Evolutionary conservation across 92 coral and sea anemone species (phyloP), one percentile per base, ranked within the genome.

Genomic region (Montipora capitata): DNA sequence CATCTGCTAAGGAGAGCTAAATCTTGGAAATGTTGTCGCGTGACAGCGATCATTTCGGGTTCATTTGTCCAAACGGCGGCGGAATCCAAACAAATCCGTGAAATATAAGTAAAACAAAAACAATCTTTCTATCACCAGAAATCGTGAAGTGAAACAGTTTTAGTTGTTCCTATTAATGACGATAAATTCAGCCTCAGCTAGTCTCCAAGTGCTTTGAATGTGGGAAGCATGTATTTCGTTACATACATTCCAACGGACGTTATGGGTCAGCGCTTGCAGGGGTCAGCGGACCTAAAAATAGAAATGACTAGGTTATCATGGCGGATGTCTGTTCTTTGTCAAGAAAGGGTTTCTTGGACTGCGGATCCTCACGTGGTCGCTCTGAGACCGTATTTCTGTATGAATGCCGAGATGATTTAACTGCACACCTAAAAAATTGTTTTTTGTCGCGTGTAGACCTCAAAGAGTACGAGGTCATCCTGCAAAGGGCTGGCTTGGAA

Each of bases 401-500:
- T 12, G 72, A 84, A 7, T 84, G 93, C 59, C 57, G 67, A 4
- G 85, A 85, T 15, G 81, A 90, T 69, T 10, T 91, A 40, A 86
- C 51, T 52, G 40, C n/a, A n/a, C 88, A 91, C 76, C 72, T 85
- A 38, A 68, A 80, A 65, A 81, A 68, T 59, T 74, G 69, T n/a
- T n/a, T 48, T 69, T 82, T 91, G 79, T 91, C 85, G 4, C 82
- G 87, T 4, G 38, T 84, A 2, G 58, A 44, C 59, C 56, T 91
- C 16, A 74, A 61, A 17, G 91, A 91, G 45, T 79, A 48, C 65
- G 82, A 85, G 83, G 84, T 85, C 5, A 90, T 80, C 27, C 88
- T 82, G 43, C 82, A 85, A 73, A 72, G 92, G 75, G 92, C 83
- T 72, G 92, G 87, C 49, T 12, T 80, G 12, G 84, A 72, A 35